These are phyloP conservation scores for Oncorhynchus gorbuscha DNA, from an alignment of 2,113 vertebrate genomes.

Conservation along the genomic window DNA sequence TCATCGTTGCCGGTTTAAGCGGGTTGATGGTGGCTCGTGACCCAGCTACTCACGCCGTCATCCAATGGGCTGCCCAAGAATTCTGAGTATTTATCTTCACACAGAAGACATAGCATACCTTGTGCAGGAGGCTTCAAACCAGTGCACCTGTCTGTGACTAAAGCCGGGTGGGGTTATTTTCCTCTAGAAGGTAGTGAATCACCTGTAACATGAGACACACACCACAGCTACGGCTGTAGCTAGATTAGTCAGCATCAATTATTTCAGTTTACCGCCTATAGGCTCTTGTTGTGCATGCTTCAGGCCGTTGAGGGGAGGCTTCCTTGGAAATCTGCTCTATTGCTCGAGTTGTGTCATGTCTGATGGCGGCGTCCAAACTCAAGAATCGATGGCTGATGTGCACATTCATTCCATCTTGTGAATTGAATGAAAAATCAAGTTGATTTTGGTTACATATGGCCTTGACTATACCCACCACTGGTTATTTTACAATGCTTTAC, in stretches of 20 bases:
- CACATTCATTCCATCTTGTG: no score
- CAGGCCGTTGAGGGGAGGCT: no score
- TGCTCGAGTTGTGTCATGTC: no score
- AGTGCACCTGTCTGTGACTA: background rate
- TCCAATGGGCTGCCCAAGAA: slow-evolving; percentile 61
- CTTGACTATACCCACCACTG: no score
- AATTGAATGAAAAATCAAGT: no score
- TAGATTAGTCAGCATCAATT: background rate
- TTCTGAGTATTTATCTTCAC: slow-evolving; percentile 43
- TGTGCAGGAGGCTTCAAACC: background rate
- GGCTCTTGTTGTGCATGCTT: no score
- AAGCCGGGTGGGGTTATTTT: background rate
- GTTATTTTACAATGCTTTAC: no score
- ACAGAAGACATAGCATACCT: background rate
- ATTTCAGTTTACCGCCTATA: no score
- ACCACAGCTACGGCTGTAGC: background rate
- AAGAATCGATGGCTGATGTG: no score
- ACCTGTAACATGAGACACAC: background rate
- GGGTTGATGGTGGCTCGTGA: slow-evolving; percentile 56
- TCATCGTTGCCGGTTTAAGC: slow-evolving; percentile 57
- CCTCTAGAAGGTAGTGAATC: background rate
- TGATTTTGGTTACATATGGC: no score
- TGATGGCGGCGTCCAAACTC: no score
- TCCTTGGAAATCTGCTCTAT: no score
- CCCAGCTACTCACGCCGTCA: slow-evolving; percentile 60